Evolutionary conservation across 2,797 vertebrate genomes (phyloP).

Genomic region (Cottoperca gobio): DNA sequence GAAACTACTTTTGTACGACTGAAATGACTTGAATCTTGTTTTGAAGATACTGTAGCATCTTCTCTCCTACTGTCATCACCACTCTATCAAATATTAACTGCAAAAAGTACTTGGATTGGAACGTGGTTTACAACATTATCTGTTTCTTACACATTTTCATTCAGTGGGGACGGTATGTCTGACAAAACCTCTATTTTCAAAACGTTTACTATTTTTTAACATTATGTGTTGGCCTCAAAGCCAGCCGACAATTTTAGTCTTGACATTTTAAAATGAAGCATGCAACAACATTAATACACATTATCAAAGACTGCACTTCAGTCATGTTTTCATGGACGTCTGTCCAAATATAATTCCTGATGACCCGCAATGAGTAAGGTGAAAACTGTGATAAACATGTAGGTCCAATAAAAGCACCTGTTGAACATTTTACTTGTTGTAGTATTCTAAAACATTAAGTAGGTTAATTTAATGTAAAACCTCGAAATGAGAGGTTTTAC

Average conservation of each 20-base stretch:
- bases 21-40: not conserved
- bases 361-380: not conserved
- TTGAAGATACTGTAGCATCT: not conserved
- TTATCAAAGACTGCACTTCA: conserved; percentile 8
- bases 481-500: not conserved
- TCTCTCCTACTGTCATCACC: not conserved
- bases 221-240: not conserved
- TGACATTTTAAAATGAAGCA: conserved; percentile 11
- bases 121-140: not conserved
- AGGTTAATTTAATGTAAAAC: conserved; percentile 17
- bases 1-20: not conserved
- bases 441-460: not conserved
- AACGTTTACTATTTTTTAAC: not conserved
- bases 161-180: not conserved
- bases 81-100: conserved; percentile 1
- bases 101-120: not conserved
- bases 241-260: not conserved
- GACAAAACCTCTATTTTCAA: not conserved
- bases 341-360: conserved; percentile 8
- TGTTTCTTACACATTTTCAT: conserved; percentile 1
- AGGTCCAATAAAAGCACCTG: not conserved
- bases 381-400: not conserved
- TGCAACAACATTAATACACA: conserved; percentile 35
- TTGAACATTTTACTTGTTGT: not conserved
- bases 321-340: not conserved